A percentile compares a stretch with the other conserved stretches of the same genome.
phyloP scores from a whole-genome alignment of 2,888 invertebrate species.

The Torymus aiolomorphi region DNA sequence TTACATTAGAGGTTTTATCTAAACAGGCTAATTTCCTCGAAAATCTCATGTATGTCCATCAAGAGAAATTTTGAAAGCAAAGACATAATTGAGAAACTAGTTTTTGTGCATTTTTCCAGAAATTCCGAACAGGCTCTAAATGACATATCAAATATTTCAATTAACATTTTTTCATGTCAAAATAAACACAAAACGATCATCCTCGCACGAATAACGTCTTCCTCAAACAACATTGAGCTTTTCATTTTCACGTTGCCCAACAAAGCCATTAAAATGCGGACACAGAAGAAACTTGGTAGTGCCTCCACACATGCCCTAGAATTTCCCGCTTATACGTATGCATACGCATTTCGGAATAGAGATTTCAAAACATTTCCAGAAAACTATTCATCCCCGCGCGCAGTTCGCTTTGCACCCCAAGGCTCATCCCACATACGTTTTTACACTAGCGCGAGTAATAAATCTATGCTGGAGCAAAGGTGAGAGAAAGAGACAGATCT shows the following conservation, averaged over 20 bases:
- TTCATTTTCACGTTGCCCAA: constrained; percentile 12
- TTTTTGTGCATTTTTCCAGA: too few species aligned
- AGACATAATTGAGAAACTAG: too few species aligned
- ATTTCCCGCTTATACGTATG: background rate
- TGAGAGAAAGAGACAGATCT: background rate
- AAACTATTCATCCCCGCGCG: constrained; percentile 25
- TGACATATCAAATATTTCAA: too few species aligned
- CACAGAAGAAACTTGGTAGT: constrained; percentile 6
- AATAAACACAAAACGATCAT: background rate
- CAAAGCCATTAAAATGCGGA: background rate
- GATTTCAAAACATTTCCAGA: constrained; percentile 47
- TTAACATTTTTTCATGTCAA: too few species aligned
- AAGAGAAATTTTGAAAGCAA: too few species aligned
- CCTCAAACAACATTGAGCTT: constrained; percentile 19
- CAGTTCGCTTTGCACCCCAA: background rate
- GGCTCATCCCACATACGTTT: background rate
- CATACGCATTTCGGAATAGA: constrained; percentile 31
- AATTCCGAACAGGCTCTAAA: too few species aligned
- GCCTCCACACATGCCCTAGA: background rate
- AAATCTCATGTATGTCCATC: too few species aligned
- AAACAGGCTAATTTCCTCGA: too few species aligned
- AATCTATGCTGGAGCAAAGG: constrained; percentile 14
- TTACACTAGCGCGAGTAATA: constrained; percentile 29
- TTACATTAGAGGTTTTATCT: too few species aligned
- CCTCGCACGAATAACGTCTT: constrained; percentile 32